Evolutionary conservation across 1,140 invertebrate genomes (phyloP).

Genomic region (Callitettix versicolor): DNA sequence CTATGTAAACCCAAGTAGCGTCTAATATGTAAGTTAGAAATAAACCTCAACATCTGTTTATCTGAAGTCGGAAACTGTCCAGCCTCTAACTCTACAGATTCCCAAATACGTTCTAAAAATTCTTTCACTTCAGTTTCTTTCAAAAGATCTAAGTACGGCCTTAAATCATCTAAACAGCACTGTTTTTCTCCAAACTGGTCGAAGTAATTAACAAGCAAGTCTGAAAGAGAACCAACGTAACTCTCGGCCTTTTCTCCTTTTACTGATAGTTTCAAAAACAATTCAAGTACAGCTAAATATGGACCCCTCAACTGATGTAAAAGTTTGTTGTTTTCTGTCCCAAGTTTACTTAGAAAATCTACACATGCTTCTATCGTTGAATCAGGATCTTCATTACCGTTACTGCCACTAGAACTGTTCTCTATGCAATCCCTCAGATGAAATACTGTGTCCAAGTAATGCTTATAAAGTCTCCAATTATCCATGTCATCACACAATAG

Average conservation of each 20-base stretch:
- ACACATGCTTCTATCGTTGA: conserved; percentile 16
- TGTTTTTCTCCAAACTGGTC: conserved; percentile 70
- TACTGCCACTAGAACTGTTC: background rate
- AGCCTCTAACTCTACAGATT: conserved; percentile 23
- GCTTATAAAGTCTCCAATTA: conserved; percentile 62
- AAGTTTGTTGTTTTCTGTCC: conserved; percentile 11
- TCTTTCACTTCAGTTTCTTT: conserved; percentile 15
- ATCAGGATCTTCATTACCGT: background rate
- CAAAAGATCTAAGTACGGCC: conserved; percentile 48
- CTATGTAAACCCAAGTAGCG: conserved; percentile 53
- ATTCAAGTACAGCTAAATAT: conserved; percentile 68
- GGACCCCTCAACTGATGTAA: conserved; percentile 50
- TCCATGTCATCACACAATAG: conserved; percentile 56
- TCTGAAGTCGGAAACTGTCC: conserved; percentile 19
- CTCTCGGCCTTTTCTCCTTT: no score
- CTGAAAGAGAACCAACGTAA: conserved; percentile 47
- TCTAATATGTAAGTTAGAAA: conserved; percentile 55
- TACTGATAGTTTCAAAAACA: conserved; percentile 58
- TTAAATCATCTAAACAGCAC: conserved; percentile 69
- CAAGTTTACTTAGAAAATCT: conserved; percentile 16
- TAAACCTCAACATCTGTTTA: conserved; percentile 56
- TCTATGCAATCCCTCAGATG: background rate
- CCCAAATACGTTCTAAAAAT: conserved; percentile 23
- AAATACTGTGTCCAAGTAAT: conserved; percentile 57
- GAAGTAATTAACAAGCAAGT: conserved; percentile 67